A percentile compares a stretch with the other conserved stretches of the same genome.
phyloP scores from a whole-genome alignment of 2,113 vertebrate genomes.

The Trachemys scripta region DNA sequence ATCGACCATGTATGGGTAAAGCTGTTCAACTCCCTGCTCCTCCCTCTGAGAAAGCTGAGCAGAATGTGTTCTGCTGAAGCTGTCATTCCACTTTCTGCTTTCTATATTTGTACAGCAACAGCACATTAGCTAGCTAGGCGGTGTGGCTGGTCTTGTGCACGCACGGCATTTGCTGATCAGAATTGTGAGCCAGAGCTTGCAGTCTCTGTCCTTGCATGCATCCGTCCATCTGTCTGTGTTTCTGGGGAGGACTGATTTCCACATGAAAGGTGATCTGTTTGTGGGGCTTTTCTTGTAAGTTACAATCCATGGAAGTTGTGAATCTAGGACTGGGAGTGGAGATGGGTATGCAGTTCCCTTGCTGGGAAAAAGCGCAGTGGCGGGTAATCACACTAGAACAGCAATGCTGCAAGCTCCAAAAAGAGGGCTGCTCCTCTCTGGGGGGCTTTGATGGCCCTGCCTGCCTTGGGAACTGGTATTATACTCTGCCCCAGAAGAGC shows the following conservation, averaged over 20 bases:
- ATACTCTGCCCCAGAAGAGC: conserved; percentile 46
- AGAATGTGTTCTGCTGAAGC: conserved; percentile 71
- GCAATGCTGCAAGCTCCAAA: background rate
- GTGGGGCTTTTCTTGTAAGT: conserved; percentile 15
- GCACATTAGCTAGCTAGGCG: conserved; percentile 28
- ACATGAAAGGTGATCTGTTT: conserved; percentile 69
- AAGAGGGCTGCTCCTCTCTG: background rate
- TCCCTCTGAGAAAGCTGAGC: conserved; percentile 62
- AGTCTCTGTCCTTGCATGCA: conserved; percentile 21
- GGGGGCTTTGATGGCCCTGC: conserved; percentile 28
- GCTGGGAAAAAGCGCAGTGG: background rate
- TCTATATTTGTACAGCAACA: conserved; percentile 81
- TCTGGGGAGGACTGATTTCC: conserved; percentile 63
- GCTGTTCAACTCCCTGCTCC: conserved; percentile 77
- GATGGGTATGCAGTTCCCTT: conserved; percentile 11
- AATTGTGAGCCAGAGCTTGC: conserved; percentile 33
- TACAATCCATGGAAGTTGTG: background rate
- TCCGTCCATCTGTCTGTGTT: conserved; percentile 53
- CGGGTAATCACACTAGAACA: background rate
- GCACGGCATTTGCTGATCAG: background rate
- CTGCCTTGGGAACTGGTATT: conserved; percentile 16
- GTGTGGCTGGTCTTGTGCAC: conserved; percentile 1
- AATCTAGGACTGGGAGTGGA: background rate
- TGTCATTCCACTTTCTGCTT: conserved; percentile 72
- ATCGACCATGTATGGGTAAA: conserved; percentile 82